These are phyloP conservation scores for Centropristis striata DNA, from an alignment of 2,113 vertebrate species.

Conservation along the genomic window DNA sequence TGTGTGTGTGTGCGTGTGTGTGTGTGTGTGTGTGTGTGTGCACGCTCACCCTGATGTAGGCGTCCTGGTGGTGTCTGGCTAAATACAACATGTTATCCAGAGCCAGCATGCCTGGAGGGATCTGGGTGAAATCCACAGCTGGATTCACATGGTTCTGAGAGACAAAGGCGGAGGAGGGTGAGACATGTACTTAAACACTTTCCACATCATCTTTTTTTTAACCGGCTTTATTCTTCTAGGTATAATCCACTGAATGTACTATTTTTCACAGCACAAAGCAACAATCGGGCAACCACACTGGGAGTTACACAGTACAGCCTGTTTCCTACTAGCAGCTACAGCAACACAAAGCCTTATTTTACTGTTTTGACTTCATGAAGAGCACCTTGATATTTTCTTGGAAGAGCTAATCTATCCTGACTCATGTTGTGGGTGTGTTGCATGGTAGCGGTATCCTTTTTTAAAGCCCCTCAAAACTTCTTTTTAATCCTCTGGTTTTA, in stretches of 20 bases:
- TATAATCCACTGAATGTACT: neutral
- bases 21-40: neutral
- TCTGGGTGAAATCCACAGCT: constrained; percentile 98
- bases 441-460: neutral
- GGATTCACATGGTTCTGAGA: constrained; percentile 98
- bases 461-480: neutral
- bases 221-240: constrained; percentile 13
- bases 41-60: constrained; percentile 94
- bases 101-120: constrained; percentile 98
- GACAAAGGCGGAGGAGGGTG: constrained; percentile 6
- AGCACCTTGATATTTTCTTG: neutral
- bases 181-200: constrained; percentile 10
- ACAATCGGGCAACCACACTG: neutral
- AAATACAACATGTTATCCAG: constrained; percentile 99
- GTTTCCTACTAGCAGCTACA: neutral
- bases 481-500: neutral
- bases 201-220: neutral
- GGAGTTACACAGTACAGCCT: neutral
- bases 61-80: constrained; percentile 95
- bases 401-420: neutral
- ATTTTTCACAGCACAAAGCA: neutral
- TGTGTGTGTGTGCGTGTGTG: constrained; percentile 2
- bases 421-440: neutral
- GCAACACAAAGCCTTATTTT: neutral
- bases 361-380: neutral